Conservation (phyloP, 35 echinoderm and acorn worm species). For the Stichopus chloronotus region DNA sequence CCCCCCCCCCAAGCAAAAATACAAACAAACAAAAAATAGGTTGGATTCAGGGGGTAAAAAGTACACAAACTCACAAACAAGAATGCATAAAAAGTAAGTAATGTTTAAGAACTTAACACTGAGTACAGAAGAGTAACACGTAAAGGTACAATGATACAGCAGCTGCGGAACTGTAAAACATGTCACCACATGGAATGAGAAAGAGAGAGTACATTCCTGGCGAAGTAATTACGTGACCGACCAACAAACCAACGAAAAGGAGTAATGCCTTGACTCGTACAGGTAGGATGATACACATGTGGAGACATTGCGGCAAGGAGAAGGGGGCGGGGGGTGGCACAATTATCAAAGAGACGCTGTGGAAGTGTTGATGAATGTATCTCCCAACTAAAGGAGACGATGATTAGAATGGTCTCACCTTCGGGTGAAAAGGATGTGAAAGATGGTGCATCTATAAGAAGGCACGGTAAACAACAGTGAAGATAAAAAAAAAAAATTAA, state of each 20-base stretch:
- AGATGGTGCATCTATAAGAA: slow-evolving; percentile 39
- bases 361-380: neutral
- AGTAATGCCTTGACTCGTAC: neutral
- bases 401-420: slow-evolving; percentile 38
- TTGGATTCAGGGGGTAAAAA: too few species aligned
- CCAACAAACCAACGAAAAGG: neutral
- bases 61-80: too few species aligned
- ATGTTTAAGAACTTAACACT: too few species aligned
- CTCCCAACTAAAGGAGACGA: neutral
- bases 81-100: too few species aligned
- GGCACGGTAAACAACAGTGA: slow-evolving; percentile 22
- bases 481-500: slow-evolving; percentile 22
- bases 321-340: neutral
- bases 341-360: neutral
- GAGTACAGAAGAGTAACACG: too few species aligned
- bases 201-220: neutral
- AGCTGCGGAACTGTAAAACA: too few species aligned
- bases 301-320: neutral
- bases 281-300: neutral
- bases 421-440: neutral
- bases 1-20: too few species aligned
- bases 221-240: neutral
- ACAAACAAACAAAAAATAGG: too few species aligned
- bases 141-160: too few species aligned
- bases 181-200: too few species aligned